Conservation (phyloP, 92 coral and sea anemone genomes). For the Anthopleura xanthogrammica region DNA sequence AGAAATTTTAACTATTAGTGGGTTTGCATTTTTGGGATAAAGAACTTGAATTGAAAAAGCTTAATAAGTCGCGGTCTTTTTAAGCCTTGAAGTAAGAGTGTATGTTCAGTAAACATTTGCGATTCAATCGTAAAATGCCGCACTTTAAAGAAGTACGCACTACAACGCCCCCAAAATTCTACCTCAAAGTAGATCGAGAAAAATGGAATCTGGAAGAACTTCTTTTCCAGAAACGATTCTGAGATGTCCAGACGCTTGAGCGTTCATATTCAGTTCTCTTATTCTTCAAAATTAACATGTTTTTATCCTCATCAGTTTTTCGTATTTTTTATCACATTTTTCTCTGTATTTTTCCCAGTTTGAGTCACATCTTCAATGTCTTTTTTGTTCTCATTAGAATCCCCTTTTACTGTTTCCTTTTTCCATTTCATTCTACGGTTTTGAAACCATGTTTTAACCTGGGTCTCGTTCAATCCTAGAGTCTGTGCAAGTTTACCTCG, state of each 20-base stretch:
- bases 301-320: conserved; percentile 2
- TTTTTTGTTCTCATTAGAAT: conserved; percentile 15
- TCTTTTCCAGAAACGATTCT: background rate
- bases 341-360: conserved; percentile 8
- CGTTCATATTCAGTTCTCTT: background rate
- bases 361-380: conserved; percentile 15
- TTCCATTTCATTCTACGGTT: conserved; percentile 98
- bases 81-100: too few relatives aligned
- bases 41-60: background rate
- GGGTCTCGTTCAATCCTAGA: conserved; percentile 92
- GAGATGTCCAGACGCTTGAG: background rate
- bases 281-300: background rate
- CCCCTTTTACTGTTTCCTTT: conserved; percentile 59
- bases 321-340: background rate
- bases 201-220: background rate
- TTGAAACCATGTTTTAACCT: conserved; percentile 99
- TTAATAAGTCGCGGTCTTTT: background rate
- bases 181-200: background rate
- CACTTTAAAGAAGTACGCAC: background rate
- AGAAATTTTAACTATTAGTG: background rate
- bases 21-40: too few relatives aligned
- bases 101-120: background rate
- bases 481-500: conserved; percentile 92
- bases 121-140: background rate
- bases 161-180: background rate